These are phyloP conservation scores for Pandion haliaetus DNA, from an alignment of 2,113 vertebrate species.

Conservation along the genomic window DNA sequence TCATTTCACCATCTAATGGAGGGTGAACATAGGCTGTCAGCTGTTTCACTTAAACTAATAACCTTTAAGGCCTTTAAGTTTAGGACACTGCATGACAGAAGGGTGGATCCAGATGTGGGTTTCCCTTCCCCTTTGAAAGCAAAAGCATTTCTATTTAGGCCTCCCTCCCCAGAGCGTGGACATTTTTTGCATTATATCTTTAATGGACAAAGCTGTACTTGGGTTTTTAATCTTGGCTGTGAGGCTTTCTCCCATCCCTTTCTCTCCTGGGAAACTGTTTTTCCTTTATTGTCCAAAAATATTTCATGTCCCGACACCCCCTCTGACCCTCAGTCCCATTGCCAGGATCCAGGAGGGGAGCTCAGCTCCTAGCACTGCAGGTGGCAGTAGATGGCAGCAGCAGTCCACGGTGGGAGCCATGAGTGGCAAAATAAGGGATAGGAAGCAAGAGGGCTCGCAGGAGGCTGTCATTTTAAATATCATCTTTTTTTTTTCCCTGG, in stretches of 20 bases:
- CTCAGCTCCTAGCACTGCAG: not conserved
- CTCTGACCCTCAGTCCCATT: no score
- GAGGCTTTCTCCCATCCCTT: not conserved
- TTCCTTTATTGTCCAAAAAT: not conserved
- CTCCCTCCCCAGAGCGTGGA: not conserved
- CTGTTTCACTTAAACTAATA: not conserved
- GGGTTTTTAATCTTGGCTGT: not conserved
- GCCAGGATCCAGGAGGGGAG: not conserved
- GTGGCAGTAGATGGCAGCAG: slow-evolving; percentile 75
- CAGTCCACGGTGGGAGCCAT: not conserved
- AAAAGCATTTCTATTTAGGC: not conserved
- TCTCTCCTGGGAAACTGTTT: not conserved
- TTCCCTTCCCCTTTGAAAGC: not conserved
- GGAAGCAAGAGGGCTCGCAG: not conserved
- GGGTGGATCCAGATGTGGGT: not conserved
- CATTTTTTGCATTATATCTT: not conserved
- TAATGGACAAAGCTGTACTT: not conserved
- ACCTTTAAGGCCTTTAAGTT: not conserved
- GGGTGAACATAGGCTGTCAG: not conserved
- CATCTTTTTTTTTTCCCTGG: not conserved
- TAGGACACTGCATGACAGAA: not conserved
- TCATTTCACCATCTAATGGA: not conserved
- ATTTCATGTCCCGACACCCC: not conserved
- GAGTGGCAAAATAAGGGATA: not conserved
- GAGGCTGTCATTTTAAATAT: slow-evolving; percentile 27